Evolutionary conservation across 2,888 invertebrate genomes (phyloP), one percentile per base, ranked within the genome.

Genomic region (Meiosimyza platycephala): DNA sequence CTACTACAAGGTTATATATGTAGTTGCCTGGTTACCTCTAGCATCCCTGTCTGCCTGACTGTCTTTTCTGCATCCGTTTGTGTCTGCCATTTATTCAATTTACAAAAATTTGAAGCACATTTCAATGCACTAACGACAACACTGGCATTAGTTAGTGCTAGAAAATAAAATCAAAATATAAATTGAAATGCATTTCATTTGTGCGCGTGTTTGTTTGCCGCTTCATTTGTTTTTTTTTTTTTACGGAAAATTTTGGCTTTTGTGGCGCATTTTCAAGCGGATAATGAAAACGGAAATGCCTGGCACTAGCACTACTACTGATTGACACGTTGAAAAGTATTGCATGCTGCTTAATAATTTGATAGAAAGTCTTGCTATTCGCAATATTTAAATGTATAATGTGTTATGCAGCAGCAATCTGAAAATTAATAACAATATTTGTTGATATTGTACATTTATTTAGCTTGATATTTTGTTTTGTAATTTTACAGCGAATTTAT

Each of bases 11-110:
- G 40, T 9, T 40, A 40, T 9, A 40, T 6, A 7, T 6, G 40
- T 40, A 6, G 6, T 40, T 40, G 28, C 4, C 28, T 40, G 9
- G 40, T 40, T 40, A 40, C 40, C 40, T 64, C n/a, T 50, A 6
- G 12, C 18, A 4, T 28, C 28, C 28, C 2, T 28, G 28, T 22
- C 18, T 11, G 54, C 15, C 63, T 47, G 9, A 63, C 18, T 71
- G n/a, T 47, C 22, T 55, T 47, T 55, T 71, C 16, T 50, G 9
- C 47, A 55, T 69, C 57, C 47, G 28, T 72, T 11, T 16, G 1
- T 62, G 48, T 55, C n/a, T 52, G 51, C 60, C 60, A 66, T 52
- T 60, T 60, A 72, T 72, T 72, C 66, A 72, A 71, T 71, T 73
- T 74, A 62, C 74, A 57, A 48, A 74, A 71, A 74, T 74, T 74